phyloP scores from a whole-genome alignment of 30 jellyfish, hydroid and myxozoan species.

The Aurelia sp. region DNA sequence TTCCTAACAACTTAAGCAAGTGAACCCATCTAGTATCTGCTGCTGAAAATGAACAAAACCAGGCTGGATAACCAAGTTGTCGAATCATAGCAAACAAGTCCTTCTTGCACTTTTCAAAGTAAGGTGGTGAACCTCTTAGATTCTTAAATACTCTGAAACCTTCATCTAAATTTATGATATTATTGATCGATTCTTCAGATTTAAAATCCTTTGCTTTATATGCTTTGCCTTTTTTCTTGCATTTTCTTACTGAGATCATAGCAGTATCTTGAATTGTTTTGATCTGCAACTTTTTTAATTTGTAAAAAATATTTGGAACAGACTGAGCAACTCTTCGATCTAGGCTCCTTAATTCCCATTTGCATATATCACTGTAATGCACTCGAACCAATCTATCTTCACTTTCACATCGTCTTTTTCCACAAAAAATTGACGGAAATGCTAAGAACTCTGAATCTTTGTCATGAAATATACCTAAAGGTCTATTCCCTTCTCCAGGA shows the following conservation, averaged over 20 bases:
- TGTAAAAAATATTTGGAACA: constrained; percentile 30
- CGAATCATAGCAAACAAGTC: constrained; percentile 55
- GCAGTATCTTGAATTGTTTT: constrained; percentile 46
- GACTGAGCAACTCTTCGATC: constrained; percentile 48
- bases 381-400: not conserved
- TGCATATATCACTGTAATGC: constrained; percentile 28
- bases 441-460: constrained; percentile 35
- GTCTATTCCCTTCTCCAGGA: constrained; percentile 54
- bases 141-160: constrained; percentile 30
- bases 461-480: constrained; percentile 28
- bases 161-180: constrained; percentile 25
- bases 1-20: not conserved
- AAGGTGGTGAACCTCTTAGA: constrained; percentile 51
- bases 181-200: not conserved
- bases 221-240: constrained; percentile 9
- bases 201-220: constrained; percentile 27
- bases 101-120: constrained; percentile 40
- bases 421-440: constrained; percentile 51
- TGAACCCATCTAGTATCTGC: constrained; percentile 49
- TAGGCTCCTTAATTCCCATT: constrained; percentile 45
- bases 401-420: not conserved
- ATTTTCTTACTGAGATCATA: constrained; percentile 26
- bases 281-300: constrained; percentile 31
- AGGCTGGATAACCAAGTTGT: constrained; percentile 42
- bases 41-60: constrained; percentile 66